A percentile compares a stretch with the other conserved stretches of the same genome.
These are phyloP conservation scores for Tetranychus cinnabarinus DNA, from an alignment of 1,140 invertebrate genomes.

Conservation along the genomic window DNA sequence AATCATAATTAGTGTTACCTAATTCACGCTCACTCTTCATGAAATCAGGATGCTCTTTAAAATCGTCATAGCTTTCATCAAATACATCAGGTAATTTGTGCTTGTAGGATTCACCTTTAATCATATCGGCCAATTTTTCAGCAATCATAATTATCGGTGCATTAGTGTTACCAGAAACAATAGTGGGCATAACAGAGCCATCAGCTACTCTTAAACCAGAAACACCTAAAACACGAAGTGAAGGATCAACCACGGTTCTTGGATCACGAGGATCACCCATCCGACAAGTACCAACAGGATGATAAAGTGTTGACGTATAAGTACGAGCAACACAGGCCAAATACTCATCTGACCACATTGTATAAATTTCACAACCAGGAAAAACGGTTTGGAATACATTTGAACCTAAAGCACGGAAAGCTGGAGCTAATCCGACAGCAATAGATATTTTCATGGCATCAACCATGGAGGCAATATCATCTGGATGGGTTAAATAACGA, in stretches of 20 bases:
- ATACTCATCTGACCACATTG: slow-evolving; percentile 48
- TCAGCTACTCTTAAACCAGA: slow-evolving; percentile 44
- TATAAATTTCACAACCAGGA: slow-evolving; percentile 47
- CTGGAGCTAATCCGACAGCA: slow-evolving; percentile 19
- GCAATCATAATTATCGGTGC: slow-evolving; percentile 61
- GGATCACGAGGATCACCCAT: slow-evolving; percentile 53
- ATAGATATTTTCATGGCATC: slow-evolving; percentile 17
- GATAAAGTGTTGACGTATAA: slow-evolving; percentile 60
- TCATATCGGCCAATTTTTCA: slow-evolving; percentile 32
- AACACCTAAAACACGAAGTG: slow-evolving; percentile 31
- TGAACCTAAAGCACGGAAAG: slow-evolving; percentile 39
- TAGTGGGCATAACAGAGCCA: slow-evolving; percentile 46
- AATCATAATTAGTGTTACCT: not conserved
- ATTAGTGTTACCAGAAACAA: slow-evolving; percentile 51
- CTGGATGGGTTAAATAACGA: slow-evolving; percentile 41
- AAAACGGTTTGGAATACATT: slow-evolving; percentile 40
- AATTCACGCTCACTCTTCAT: not conserved
- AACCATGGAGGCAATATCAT: slow-evolving; percentile 29
- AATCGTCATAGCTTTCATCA: not conserved
- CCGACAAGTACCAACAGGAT: slow-evolving; percentile 30
- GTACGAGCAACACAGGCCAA: slow-evolving; percentile 61
- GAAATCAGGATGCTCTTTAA: not conserved
- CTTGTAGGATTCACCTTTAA: not conserved
- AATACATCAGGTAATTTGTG: not conserved
- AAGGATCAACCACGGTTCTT: slow-evolving; percentile 52